These are phyloP conservation scores for Apotomis capreana DNA, from an alignment of 2,888 invertebrate species.

Conservation along the genomic window DNA sequence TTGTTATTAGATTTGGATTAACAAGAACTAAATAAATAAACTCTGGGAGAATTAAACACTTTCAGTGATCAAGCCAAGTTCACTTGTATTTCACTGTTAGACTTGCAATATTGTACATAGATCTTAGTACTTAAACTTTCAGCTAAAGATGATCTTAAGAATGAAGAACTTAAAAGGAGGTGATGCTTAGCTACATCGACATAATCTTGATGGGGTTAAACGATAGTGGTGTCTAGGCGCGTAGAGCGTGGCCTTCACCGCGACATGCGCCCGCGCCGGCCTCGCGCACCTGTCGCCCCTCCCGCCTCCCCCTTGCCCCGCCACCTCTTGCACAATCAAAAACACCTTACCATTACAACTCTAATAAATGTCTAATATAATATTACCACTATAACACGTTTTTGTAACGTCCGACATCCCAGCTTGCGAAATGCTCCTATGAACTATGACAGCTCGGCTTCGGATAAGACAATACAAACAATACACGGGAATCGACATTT, in stretches of 20 bases:
- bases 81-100: background rate
- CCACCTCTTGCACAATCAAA: conserved; percentile 63
- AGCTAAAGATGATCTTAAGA: conserved; percentile 23
- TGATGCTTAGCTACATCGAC: conserved; percentile 34
- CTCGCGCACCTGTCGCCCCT: conserved; percentile 73
- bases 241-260: conserved; percentile 70
- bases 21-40: no score
- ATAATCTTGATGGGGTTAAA: conserved; percentile 41
- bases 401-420: conserved; percentile 47
- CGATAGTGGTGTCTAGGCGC: conserved; percentile 34
- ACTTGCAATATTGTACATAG: background rate
- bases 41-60: no score
- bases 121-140: background rate
- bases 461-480: conserved; percentile 74
- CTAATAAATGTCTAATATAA: conserved; percentile 56
- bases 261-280: conserved; percentile 68
- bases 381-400: conserved; percentile 40
- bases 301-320: conserved; percentile 50
- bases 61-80: no score
- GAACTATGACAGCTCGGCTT: conserved; percentile 73
- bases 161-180: conserved; percentile 26
- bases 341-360: conserved; percentile 63
- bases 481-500: conserved; percentile 74
- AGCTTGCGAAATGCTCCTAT: conserved; percentile 70
- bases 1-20: no score